Base-by-base conservation (phyloP, 2,888 invertebrate species). In the Monopis laevigella region DNA sequence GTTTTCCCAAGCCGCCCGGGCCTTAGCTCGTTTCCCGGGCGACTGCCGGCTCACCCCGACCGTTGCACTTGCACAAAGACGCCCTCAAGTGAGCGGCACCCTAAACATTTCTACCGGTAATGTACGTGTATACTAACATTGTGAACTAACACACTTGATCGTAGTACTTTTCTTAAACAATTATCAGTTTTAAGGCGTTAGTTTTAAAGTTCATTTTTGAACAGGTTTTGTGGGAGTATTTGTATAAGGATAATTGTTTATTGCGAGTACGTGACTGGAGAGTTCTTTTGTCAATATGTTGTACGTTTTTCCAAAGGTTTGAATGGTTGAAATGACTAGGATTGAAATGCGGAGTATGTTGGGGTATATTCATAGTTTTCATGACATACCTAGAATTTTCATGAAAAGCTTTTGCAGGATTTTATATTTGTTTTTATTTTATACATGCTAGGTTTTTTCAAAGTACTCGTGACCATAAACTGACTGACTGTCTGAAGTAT, bases 1-100 rank as follows among this genome's bases (percentile, higher is more conserved):
- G 24, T 11, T 24, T 24, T n/a, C n/a, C n/a, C 27, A 2, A 11
- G 54, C 57, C 56, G 64, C 69, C 71, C 65, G 72, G 70, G 65
- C 62, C 55, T 12, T 49, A 66, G 69, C 72, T 70, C 60, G 73
- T 69, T 63, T 65, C 74, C 72, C 67, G 65, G 74, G 66, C 65
- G 65, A 69, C 71, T 58, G 59, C 35, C 51, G 40, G 12, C 19
- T 29, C 14, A 18, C 4, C 28, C 40, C 40, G 24, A 14, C 26
- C 18, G 29, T 53, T 73, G 71, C 73, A 73, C 60, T 65, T 67
- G 66, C 66, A 63, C 41, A 36, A 39, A 34, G 40, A 12, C 36
- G 13, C 36, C 36, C 36, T 21, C 36, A 12, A 18, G n/a, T 12
- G 2, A 12, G 11, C 5, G 10, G 21, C 36, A 36, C 36, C 21